A percentile compares a stretch with the other conserved stretches of the same genome.
Conservation (phyloP, 92 coral and sea anemone species). For the Epizoanthus stellaris region DNA sequence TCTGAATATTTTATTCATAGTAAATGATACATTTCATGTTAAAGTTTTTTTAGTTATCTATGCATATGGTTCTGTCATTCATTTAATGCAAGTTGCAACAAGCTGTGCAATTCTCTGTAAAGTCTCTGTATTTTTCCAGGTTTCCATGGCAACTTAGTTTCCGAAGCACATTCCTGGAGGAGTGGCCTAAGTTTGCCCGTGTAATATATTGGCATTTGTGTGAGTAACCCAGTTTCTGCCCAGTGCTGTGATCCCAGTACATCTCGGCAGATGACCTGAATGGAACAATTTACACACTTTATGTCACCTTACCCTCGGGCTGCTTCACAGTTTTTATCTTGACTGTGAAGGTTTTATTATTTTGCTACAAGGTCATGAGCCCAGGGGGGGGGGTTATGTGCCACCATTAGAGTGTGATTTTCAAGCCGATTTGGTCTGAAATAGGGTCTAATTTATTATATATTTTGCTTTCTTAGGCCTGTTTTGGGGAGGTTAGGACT, state of each 20-base stretch:
- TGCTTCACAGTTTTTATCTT: too few relatives aligned
- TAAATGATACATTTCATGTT: too few relatives aligned
- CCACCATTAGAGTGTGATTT: too few relatives aligned
- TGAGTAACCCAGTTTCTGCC: slow-evolving; percentile 80
- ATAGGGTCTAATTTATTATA: too few relatives aligned
- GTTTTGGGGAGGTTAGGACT: too few relatives aligned
- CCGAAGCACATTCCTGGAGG: slow-evolving; percentile 65
- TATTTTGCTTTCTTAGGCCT: too few relatives aligned
- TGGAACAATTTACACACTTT: neutral
- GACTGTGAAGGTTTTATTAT: too few relatives aligned
- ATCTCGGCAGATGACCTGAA: slow-evolving; percentile 78
- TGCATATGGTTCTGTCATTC: neutral
- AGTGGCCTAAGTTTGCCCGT: slow-evolving; percentile 51
- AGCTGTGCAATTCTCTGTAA: slow-evolving; percentile 37
- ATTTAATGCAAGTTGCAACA: slow-evolving; percentile 45
- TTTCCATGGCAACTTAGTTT: slow-evolving; percentile 70
- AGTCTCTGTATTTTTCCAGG: slow-evolving; percentile 53
- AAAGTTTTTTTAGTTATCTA: too few relatives aligned
- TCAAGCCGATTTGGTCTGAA: too few relatives aligned
- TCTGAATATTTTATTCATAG: too few relatives aligned
- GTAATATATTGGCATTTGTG: slow-evolving; percentile 64
- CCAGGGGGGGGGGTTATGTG: too few relatives aligned
- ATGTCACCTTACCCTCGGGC: neutral
- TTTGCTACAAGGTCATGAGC: too few relatives aligned
- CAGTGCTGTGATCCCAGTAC: slow-evolving; percentile 66